Evolutionary conservation across 1,140 invertebrate genomes (phyloP).

Genomic region (Pseudobourletiella spinata): DNA sequence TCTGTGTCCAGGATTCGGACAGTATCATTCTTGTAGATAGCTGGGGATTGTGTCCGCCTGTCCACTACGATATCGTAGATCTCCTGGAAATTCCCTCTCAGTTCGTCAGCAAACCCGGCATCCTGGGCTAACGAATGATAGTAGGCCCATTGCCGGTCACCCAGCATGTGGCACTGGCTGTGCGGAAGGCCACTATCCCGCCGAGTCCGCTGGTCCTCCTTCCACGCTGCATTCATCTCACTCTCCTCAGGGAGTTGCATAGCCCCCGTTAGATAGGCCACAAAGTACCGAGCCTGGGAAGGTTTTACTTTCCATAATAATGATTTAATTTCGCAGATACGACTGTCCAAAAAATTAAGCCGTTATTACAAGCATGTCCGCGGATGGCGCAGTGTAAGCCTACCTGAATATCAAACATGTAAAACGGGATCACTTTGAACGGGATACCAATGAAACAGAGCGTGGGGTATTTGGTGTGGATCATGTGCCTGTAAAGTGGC

Average conservation of each 20-base stretch:
- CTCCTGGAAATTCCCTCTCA: neutral
- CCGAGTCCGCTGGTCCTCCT: conserved; percentile 42
- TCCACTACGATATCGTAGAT: too few species aligned
- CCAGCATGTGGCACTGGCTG: neutral
- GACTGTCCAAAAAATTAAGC: neutral
- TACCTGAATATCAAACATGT: conserved; percentile 76
- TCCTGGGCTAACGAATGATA: neutral
- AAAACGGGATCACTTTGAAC: conserved; percentile 69
- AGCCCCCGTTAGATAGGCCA: conserved; percentile 54
- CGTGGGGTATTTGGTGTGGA: conserved; percentile 65
- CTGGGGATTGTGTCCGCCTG: too few species aligned
- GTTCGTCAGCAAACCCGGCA: neutral
- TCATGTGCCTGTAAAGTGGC: conserved; percentile 75
- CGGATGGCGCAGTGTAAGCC: neutral
- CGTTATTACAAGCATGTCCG: neutral
- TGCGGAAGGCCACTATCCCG: neutral
- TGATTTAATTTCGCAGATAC: neutral
- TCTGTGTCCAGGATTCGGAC: too few species aligned
- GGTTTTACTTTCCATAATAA: neutral
- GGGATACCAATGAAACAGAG: conserved; percentile 74
- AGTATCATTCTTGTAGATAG: too few species aligned
- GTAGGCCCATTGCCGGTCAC: conserved; percentile 1
- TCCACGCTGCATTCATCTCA: conserved; percentile 56
- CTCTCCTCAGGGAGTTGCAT: conserved; percentile 53
- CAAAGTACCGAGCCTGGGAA: conserved; percentile 54